These are phyloP conservation scores for Telenomus remus DNA, from an alignment of 1,140 invertebrate species.

Conservation along the genomic window DNA sequence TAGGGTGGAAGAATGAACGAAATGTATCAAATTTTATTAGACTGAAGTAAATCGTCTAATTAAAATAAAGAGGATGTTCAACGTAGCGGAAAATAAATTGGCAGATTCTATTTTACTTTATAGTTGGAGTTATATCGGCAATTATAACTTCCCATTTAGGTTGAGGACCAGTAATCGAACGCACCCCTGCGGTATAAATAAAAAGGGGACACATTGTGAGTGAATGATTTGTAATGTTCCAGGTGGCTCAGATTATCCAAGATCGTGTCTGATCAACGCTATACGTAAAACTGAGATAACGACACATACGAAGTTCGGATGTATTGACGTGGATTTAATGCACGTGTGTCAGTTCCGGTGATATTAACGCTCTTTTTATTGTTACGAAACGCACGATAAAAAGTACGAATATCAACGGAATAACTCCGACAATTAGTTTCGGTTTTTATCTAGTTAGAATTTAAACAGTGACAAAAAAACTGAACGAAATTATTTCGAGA, in stretches of 20 bases:
- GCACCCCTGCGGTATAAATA: slow-evolving; percentile 38
- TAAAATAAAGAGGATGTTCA: too few species aligned
- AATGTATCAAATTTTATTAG: too few species aligned
- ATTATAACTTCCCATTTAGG: slow-evolving; percentile 42
- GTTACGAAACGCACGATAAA: background rate
- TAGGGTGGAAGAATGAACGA: too few species aligned
- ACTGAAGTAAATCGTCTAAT: too few species aligned
- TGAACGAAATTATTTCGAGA: too few species aligned
- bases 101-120: slow-evolving; percentile 40
- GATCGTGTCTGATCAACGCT: slow-evolving; percentile 48
- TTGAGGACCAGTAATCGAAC: slow-evolving; percentile 43
- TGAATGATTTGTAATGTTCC: slow-evolving; percentile 54
- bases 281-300: slow-evolving; percentile 49
- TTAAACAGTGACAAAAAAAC: too few species aligned
- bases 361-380: slow-evolving; percentile 2
- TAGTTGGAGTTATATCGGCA: slow-evolving; percentile 23
- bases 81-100: slow-evolving; percentile 24
- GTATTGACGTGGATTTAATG: slow-evolving; percentile 45
- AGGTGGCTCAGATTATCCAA: slow-evolving; percentile 62
- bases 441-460: too few species aligned
- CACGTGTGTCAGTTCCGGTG: slow-evolving; percentile 38
- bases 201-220: slow-evolving; percentile 30
- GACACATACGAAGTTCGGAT: slow-evolving; percentile 14
- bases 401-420: slow-evolving; percentile 11
- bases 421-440: too few species aligned